Evolutionary conservation across 2,113 vertebrate genomes (phyloP).

Genomic region (Erinaceus europaeus): DNA sequence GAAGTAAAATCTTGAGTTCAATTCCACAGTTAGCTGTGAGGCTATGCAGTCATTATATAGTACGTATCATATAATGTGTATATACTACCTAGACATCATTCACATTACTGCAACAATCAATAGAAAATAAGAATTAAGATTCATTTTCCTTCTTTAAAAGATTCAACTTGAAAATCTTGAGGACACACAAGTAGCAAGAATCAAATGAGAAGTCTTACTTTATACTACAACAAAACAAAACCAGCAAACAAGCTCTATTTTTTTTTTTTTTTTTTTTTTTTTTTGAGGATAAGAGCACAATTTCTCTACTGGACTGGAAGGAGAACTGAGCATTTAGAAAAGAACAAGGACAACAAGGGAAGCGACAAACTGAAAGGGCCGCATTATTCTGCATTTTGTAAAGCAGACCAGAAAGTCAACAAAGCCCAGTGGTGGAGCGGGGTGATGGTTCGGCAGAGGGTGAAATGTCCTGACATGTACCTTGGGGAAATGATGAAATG

Average conservation of each 20-base stretch:
- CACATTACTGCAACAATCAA: neutral
- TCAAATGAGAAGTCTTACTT: neutral
- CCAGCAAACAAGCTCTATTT: neutral
- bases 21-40: neutral
- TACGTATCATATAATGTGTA: no score
- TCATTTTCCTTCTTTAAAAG: neutral
- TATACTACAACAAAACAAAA: neutral
- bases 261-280: conserved; percentile 24
- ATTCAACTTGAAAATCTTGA: conserved; percentile 32
- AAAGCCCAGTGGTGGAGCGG: no score
- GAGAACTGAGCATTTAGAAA: conserved; percentile 1
- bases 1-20: neutral
- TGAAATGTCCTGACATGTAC: no score
- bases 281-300: neutral
- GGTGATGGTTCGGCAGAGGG: no score
- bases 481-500: no score
- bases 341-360: neutral
- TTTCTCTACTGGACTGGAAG: conserved; percentile 30
- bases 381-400: neutral
- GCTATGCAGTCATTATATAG: no score
- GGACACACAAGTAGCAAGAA: neutral
- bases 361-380: conserved; percentile 6
- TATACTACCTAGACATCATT: no score
- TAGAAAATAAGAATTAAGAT: neutral
- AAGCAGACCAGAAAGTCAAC: neutral